A percentile compares a stretch with the other conserved stretches of the same genome.
phyloP scores from a whole-genome alignment of 2,113 vertebrate species.

The Cettia cetti region DNA sequence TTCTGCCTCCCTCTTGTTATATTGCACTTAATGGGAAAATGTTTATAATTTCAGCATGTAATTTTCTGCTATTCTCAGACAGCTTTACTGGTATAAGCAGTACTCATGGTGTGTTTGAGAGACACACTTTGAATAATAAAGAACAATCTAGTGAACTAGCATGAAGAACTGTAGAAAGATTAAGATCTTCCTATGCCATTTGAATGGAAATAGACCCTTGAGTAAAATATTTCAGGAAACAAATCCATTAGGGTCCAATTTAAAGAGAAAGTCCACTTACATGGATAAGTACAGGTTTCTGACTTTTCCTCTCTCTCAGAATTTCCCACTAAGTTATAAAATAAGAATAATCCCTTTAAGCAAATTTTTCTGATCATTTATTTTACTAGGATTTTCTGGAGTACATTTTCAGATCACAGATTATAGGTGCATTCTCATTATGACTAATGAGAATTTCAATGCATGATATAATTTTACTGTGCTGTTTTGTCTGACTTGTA shows the following conservation, averaged over 20 bases:
- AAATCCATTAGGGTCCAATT: not conserved
- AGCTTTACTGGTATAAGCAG: not conserved
- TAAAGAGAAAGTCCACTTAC: constrained; percentile 6
- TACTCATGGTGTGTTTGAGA: not conserved
- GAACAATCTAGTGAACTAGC: not conserved
- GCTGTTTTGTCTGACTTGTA: constrained; percentile 71
- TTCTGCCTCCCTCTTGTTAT: not conserved
- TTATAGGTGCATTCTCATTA: constrained; percentile 67
- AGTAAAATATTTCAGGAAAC: constrained; percentile 41
- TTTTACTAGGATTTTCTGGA: constrained; percentile 49
- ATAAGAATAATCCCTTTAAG: constrained; percentile 44
- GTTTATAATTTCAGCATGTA: not conserved
- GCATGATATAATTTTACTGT: constrained; percentile 55
- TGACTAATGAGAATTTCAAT: constrained; percentile 73
- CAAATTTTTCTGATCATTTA: constrained; percentile 58
- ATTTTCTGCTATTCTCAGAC: not conserved
- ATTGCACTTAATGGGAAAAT: not conserved
- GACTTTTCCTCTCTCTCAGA: not conserved
- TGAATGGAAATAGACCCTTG: not conserved
- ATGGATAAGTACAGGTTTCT: not conserved
- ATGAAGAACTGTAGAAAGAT: not conserved
- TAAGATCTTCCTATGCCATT: constrained; percentile 3
- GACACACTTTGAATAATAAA: not conserved
- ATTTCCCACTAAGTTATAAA: not conserved
- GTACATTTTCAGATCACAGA: constrained; percentile 33